Evolutionary conservation across 2,888 invertebrate genomes (phyloP).

Genomic region (Argynnis bischoffii): DNA sequence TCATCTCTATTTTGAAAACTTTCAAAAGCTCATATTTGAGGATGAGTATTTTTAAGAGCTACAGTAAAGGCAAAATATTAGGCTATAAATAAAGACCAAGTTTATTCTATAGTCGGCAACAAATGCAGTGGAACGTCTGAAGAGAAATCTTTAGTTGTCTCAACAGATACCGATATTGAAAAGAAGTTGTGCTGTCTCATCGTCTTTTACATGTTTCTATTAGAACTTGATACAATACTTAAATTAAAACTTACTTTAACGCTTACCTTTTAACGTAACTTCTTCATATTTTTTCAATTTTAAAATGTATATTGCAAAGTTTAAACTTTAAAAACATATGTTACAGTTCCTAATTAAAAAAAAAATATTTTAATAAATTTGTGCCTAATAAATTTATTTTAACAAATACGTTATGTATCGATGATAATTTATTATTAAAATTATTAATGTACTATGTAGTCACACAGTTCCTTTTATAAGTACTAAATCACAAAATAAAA

Average conservation of each 20-base stretch:
- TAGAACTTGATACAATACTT: neutral
- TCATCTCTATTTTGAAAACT: neutral
- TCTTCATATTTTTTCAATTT: too few relatives aligned
- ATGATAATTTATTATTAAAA: too few relatives aligned
- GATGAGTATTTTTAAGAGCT: slow-evolving; percentile 31
- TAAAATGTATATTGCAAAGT: too few relatives aligned
- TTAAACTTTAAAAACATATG: too few relatives aligned
- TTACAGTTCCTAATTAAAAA: too few relatives aligned
- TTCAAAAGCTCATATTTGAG: slow-evolving; percentile 13
- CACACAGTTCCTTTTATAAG: too few relatives aligned
- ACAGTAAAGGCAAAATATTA: slow-evolving; percentile 57
- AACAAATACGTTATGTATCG: too few relatives aligned
- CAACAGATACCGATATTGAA: slow-evolving; percentile 53
- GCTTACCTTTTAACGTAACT: too few relatives aligned
- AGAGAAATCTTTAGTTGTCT: slow-evolving; percentile 49
- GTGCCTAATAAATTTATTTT: too few relatives aligned
- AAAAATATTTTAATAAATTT: too few relatives aligned
- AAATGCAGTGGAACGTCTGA: slow-evolving; percentile 53
- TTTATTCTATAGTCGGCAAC: slow-evolving; percentile 52
- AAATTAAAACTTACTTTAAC: too few relatives aligned
- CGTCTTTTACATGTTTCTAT: slow-evolving; percentile 60
- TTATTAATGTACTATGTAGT: too few relatives aligned
- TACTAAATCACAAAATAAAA: slow-evolving; percentile 2
- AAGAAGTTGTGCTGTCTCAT: slow-evolving; percentile 64
- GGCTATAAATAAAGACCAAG: slow-evolving; percentile 58